These are phyloP conservation scores for Bettongia penicillata DNA, from an alignment of 2,113 vertebrate species.

Conservation along the genomic window DNA sequence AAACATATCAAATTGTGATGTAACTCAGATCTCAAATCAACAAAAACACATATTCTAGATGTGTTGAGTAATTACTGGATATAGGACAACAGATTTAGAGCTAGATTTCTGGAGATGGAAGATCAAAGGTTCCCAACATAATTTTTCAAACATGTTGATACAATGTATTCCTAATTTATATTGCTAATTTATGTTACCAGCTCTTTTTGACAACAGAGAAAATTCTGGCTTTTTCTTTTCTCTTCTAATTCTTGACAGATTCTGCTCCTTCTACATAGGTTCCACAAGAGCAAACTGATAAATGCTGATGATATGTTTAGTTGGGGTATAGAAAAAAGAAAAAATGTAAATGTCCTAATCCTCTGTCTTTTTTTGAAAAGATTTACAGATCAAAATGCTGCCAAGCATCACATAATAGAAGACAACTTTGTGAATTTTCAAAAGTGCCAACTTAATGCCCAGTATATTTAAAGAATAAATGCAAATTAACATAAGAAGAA, in stretches of 20 bases:
- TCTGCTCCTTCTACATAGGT: background rate
- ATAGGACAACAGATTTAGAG: background rate
- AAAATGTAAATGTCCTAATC: background rate
- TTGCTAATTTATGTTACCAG: background rate
- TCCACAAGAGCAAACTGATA: constrained; percentile 2
- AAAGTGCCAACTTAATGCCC: background rate
- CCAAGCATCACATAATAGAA: constrained; percentile 39
- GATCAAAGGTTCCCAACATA: background rate
- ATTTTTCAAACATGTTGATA: background rate
- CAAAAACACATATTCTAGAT: background rate
- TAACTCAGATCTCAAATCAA: background rate
- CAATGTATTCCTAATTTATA: background rate
- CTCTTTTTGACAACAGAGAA: background rate
- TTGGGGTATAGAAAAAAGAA: constrained; percentile 41
- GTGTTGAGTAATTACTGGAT: background rate
- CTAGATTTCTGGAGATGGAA: background rate
- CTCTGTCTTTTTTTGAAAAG: constrained; percentile 9
- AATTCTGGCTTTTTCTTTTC: background rate
- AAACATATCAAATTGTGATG: background rate
- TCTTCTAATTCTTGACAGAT: background rate
- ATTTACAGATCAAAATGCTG: background rate
- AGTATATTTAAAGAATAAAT: constrained; percentile 50
- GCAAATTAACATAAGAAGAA: constrained; percentile 39
- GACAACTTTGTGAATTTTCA: background rate
- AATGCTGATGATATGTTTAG: background rate